A percentile compares a stretch with the other conserved stretches of the same genome.
Evolutionary conservation across 2,797 vertebrate genomes (phyloP).

Genomic region (Limosa lapponica): DNA sequence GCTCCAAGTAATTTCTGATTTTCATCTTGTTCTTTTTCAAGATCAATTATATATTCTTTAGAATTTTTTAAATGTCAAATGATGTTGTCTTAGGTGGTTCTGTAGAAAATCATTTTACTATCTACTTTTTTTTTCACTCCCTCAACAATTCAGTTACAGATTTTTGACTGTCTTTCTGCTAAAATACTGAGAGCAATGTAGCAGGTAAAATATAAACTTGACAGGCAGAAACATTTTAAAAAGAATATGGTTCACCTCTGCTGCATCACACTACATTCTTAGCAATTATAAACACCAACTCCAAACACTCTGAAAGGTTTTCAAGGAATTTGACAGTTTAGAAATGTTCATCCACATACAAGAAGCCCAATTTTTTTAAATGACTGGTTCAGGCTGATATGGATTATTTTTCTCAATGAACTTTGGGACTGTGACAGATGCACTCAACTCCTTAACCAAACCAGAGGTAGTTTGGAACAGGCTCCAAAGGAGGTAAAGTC

Average conservation of each 20-base stretch:
- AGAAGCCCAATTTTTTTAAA: neutral
- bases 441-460: neutral
- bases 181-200: neutral
- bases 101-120: neutral
- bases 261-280: neutral
- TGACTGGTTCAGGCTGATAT: neutral
- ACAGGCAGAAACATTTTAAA: neutral
- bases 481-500: neutral
- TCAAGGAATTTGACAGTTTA: neutral
- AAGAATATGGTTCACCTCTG: neutral
- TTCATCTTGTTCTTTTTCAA: neutral
- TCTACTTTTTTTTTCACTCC: neutral
- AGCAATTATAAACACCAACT: neutral
- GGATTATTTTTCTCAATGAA: neutral
- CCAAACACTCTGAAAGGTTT: neutral
- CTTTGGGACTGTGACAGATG: neutral
- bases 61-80: neutral
- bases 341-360: neutral
- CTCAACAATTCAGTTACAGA: neutral
- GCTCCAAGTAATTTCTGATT: neutral
- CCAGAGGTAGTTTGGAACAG: fast-evolving
- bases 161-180: neutral
- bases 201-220: neutral
- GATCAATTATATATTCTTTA: neutral
- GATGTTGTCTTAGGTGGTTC: neutral